Percentiles rank a stretch among this genome's conserved stretches.
Evolutionary conservation across 2,113 vertebrate species (phyloP).

Genomic region (Genyomyrus donnyi): DNA sequence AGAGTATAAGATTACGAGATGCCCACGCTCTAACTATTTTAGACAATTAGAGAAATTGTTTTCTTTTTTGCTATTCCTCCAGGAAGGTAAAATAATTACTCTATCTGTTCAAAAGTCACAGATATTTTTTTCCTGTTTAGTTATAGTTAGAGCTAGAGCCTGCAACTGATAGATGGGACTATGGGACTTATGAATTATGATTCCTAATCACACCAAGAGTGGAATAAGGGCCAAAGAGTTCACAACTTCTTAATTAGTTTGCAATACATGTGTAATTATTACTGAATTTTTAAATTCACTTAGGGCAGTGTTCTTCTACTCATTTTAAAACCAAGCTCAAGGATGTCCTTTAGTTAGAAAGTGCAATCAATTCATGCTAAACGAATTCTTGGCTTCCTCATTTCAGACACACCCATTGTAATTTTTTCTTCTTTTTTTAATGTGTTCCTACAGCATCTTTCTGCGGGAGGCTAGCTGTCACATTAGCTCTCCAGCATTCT

Average conservation of each 20-base stretch:
- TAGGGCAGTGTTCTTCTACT: constrained; percentile 42
- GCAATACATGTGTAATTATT: constrained; percentile 57
- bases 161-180: constrained; percentile 29
- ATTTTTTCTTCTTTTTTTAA: not conserved
- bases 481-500: not conserved
- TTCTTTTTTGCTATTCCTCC: not conserved
- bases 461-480: not conserved
- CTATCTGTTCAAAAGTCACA: not conserved
- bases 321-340: constrained; percentile 47
- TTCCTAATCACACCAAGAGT: constrained; percentile 50
- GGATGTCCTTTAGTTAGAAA: constrained; percentile 53
- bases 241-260: constrained; percentile 61
- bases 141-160: not conserved
- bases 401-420: constrained; percentile 30
- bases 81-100: constrained; percentile 6
- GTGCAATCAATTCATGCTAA: constrained; percentile 48
- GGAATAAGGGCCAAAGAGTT: constrained; percentile 47
- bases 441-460: not conserved
- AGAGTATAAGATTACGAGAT: not conserved
- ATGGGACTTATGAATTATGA: constrained; percentile 46
- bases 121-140: not conserved
- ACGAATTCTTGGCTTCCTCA: constrained; percentile 22
- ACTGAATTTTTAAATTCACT: constrained; percentile 63
- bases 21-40: not conserved
- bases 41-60: constrained; percentile 10